Base-by-base conservation (phyloP, 2,113 vertebrate species). In the Xenopus borealis region DNA sequence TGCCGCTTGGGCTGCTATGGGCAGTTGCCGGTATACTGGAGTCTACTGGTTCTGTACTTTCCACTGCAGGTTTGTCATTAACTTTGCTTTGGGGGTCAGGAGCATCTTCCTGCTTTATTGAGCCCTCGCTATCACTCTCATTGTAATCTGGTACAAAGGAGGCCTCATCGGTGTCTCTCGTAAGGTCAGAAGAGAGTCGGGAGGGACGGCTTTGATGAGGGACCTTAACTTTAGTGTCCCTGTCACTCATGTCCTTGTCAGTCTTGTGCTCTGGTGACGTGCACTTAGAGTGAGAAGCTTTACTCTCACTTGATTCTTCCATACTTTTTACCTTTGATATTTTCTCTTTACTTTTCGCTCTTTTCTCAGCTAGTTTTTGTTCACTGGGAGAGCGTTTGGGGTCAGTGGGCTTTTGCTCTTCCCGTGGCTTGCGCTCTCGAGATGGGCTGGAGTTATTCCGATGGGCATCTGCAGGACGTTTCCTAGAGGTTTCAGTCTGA, bases 61-160 rank as follows among this genome's bases (percentile, higher is more conserved):
- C 59, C 30, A 23, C 2, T 20, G 27, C 23, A 16, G 55, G 55
- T 23, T 61, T 23, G 13, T 69, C 59, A 23, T 45, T 18, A 12
- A 62, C 74, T 45, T 64, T 70, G 80, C 12, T 63, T 27, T 80
- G 44, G 0, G 83, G 52, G 1, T 3, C 16, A 16, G 47, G 3
- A 7, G 17, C 53, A 6, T 89, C 86, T 8, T 91, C 90, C 0
- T 90, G 89, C 73, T 89, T 93, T 0, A 85, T 79, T 10, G 97
- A 98, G 55, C 87, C 92, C 68, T 95, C 94, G 2, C 93, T 95
- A 77, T 95, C 94, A 0, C 95, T 98, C 76, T 99, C 98, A 0
- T 97, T 98, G 89, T 99, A 99, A 89, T 99, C 98, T 0, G 98
- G 98, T n/a, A 98, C 94, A 0, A 99, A 99, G 0, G 97, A 94